Percentiles rank a stretch among this genome's conserved stretches.
phyloP scores from a whole-genome alignment of 2,797 vertebrate genomes.

The Dallia pectoralis region DNA sequence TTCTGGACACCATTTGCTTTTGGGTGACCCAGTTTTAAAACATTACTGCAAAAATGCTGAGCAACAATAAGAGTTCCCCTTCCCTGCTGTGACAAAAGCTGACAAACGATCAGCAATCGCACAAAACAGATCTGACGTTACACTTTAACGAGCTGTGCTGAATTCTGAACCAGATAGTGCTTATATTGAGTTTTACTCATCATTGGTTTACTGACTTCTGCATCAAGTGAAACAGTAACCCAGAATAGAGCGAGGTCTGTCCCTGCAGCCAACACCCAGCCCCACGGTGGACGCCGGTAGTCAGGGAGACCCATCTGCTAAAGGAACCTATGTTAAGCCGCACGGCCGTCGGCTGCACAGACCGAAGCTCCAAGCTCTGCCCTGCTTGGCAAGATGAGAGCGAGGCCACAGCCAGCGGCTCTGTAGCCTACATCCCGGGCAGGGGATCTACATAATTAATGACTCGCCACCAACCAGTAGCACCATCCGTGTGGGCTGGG shows the following conservation, averaged over 20 bases:
- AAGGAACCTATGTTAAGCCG: conserved; percentile 26
- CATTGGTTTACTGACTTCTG: conserved; percentile 7
- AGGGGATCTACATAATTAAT: conserved; percentile 63
- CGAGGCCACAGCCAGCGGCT: conserved; percentile 46
- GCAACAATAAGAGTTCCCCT: background rate
- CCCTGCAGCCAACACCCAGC: background rate
- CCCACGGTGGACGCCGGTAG: conserved; percentile 15
- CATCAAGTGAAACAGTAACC: conserved; percentile 48
- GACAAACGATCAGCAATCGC: background rate
- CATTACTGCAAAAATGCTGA: conserved; percentile 7
- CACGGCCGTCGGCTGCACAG: background rate
- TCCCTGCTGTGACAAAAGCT: conserved; percentile 8
- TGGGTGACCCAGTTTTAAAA: conserved; percentile 28
- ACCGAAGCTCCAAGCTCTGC: conserved; percentile 52
- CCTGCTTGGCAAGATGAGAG: conserved; percentile 56
- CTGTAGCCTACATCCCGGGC: conserved; percentile 56
- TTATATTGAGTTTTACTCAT: conserved; percentile 9
- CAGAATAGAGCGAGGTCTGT: conserved; percentile 45
- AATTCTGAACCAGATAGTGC: conserved; percentile 1
- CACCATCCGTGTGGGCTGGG: conserved; percentile 38
- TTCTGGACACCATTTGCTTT: conserved; percentile 23
- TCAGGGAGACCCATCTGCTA: conserved; percentile 56
- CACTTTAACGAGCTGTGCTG: conserved; percentile 3
- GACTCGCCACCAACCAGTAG: conserved; percentile 31
- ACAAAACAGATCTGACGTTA: background rate